Percentiles rank a stretch among this genome's conserved stretches.
phyloP scores from a whole-genome alignment of 2,888 invertebrate genomes.

The Eristalis arbustorum region DNA sequence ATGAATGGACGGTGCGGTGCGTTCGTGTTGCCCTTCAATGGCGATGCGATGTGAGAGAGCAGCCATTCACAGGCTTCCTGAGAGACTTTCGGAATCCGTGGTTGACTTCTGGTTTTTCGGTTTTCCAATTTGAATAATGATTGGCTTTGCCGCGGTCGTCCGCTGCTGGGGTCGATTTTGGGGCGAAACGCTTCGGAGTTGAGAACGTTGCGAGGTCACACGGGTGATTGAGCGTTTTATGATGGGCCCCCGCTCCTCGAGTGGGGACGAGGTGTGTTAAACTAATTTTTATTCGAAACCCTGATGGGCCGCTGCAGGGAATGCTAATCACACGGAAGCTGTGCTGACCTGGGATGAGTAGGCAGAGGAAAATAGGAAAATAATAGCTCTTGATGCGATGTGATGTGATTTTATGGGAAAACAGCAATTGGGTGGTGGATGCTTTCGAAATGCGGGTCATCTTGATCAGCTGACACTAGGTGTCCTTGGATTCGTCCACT shows the following conservation, averaged over 20 bases:
- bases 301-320: no score
- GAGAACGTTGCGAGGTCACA: not conserved
- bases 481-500: no score
- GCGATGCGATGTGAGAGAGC: not conserved
- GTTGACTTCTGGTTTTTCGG: conserved; percentile 47
- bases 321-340: no score
- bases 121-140: conserved; percentile 35
- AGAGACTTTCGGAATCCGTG: not conserved
- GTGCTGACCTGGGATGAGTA: no score
- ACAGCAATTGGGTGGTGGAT: no score
- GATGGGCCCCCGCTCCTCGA: not conserved
- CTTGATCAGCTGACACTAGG: no score
- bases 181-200: not conserved
- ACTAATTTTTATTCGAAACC: not conserved
- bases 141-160: not conserved
- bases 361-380: no score
- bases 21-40: not conserved
- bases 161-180: not conserved
- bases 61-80: conserved; percentile 27
- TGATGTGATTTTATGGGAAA: no score
- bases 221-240: conserved; percentile 18
- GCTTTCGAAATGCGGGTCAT: no score
- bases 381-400: no score
- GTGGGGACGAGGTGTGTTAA: not conserved
- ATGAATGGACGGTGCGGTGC: conserved; percentile 30